Conservation (phyloP, 92 coral and sea anemone genomes). For the Zoanthus sociatus region DNA sequence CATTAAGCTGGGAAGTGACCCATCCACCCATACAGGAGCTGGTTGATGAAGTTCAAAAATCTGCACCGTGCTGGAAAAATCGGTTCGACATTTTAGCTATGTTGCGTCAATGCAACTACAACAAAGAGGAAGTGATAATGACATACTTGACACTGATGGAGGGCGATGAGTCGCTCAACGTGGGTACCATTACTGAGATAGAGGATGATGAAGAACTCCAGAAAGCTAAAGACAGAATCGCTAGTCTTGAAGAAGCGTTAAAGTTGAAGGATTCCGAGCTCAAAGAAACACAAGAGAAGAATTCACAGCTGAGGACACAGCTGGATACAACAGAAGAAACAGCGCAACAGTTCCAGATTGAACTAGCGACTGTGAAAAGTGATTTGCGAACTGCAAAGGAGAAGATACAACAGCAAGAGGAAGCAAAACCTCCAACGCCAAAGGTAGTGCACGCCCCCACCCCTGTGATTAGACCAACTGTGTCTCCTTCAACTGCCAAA, state of each 20-base stretch:
- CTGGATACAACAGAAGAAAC: slow-evolving; percentile 63
- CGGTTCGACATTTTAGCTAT: slow-evolving; percentile 72
- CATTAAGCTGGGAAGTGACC: slow-evolving; percentile 82
- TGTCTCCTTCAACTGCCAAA: slow-evolving; percentile 45
- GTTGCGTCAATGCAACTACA: slow-evolving; percentile 84
- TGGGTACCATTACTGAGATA: neutral
- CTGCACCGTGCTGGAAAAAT: slow-evolving; percentile 77
- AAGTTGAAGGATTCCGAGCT: slow-evolving; percentile 56
- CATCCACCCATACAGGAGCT: slow-evolving; percentile 51
- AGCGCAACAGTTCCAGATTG: slow-evolving; percentile 64
- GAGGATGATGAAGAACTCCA: slow-evolving; percentile 50
- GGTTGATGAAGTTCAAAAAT: slow-evolving; percentile 64
- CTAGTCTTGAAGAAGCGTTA: slow-evolving; percentile 64
- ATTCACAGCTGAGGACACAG: slow-evolving; percentile 54
- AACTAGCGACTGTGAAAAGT: slow-evolving; percentile 55
- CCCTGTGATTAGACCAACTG: slow-evolving; percentile 45
- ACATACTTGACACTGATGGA: slow-evolving; percentile 73
- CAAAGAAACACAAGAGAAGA: slow-evolving; percentile 46
- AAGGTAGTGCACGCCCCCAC: slow-evolving; percentile 27
- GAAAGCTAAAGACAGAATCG: slow-evolving; percentile 52
- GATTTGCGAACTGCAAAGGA: slow-evolving; percentile 63
- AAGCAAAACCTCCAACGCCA: slow-evolving; percentile 28
- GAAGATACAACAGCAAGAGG: slow-evolving; percentile 39
- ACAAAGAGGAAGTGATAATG: slow-evolving; percentile 74
- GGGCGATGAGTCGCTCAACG: slow-evolving; percentile 52